These are phyloP conservation scores for Cryptocheilus praepositus DNA, from an alignment of 2,888 invertebrate genomes.

Conservation along the genomic window DNA sequence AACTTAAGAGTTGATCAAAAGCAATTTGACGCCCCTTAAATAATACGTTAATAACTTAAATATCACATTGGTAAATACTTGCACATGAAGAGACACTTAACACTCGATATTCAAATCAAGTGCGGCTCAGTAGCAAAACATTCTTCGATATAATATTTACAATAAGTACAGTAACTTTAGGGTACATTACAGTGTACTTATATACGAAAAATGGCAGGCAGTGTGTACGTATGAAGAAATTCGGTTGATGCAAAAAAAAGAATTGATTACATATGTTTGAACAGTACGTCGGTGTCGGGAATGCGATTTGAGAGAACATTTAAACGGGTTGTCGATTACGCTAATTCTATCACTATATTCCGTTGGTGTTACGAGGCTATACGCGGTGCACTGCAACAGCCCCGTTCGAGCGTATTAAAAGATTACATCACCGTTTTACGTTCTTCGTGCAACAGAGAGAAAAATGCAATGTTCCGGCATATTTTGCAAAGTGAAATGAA, in stretches of 20 bases:
- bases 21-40: constrained; percentile 22
- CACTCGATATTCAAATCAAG: constrained; percentile 13
- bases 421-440: not conserved
- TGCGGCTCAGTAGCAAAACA: constrained; percentile 36
- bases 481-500: not conserved
- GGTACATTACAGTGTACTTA: constrained; percentile 29
- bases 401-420: not conserved
- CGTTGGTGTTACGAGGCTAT: no score
- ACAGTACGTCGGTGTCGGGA: constrained; percentile 7
- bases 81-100: constrained; percentile 20
- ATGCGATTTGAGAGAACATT: no score
- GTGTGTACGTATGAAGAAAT: constrained; percentile 40
- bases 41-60: constrained; percentile 33
- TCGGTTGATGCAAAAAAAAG: constrained; percentile 25
- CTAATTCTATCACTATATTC: no score
- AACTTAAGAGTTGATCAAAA: constrained; percentile 6
- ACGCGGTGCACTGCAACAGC: not conserved
- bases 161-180: constrained; percentile 23
- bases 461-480: constrained; percentile 10
- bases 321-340: no score
- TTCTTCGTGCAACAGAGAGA: constrained; percentile 3
- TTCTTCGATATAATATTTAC: constrained; percentile 30
- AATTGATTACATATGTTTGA: constrained; percentile 6
- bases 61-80: constrained; percentile 19
- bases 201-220: constrained; percentile 46